A percentile compares a stretch with the other conserved stretches of the same genome.
phyloP scores from a whole-genome alignment of 1,140 invertebrate genomes.

The Melipona quadrifasciata region DNA sequence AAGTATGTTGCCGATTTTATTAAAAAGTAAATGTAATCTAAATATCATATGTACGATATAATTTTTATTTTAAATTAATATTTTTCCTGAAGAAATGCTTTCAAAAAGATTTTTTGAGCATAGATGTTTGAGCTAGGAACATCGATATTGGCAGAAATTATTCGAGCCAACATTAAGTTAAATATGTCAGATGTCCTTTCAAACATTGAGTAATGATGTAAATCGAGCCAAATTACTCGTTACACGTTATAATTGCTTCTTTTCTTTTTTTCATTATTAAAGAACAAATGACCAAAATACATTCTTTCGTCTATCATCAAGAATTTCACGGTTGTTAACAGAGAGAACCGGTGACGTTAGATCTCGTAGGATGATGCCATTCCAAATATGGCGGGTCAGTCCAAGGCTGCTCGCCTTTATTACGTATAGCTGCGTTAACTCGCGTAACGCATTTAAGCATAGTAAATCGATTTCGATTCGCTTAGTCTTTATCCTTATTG shows the following conservation, averaged over 20 bases:
- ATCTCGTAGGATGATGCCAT: conserved; percentile 75
- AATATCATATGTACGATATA: no score
- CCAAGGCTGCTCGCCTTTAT: conserved; percentile 63
- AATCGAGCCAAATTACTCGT: not conserved
- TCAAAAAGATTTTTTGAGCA: no score
- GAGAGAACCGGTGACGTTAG: conserved; percentile 53
- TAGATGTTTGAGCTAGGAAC: no score
- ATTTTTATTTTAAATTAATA: no score
- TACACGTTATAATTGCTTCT: not conserved
- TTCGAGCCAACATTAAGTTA: no score
- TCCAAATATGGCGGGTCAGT: conserved; percentile 75
- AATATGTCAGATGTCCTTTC: no score
- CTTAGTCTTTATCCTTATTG: conserved; percentile 46
- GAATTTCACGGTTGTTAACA: conserved; percentile 30
- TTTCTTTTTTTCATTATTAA: not conserved
- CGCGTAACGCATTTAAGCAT: conserved; percentile 60
- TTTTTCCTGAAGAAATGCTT: no score
- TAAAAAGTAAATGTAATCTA: no score
- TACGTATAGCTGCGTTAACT: conserved; percentile 58
- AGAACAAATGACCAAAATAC: not conserved
- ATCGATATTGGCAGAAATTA: no score
- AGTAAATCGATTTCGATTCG: conserved; percentile 42
- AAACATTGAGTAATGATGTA: not conserved
- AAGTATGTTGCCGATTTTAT: no score
- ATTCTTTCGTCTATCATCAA: not conserved